Percentiles rank a stretch among this genome's conserved stretches.
Conservation (phyloP, 2,888 invertebrate species). For the Creontiades dilutus region DNA sequence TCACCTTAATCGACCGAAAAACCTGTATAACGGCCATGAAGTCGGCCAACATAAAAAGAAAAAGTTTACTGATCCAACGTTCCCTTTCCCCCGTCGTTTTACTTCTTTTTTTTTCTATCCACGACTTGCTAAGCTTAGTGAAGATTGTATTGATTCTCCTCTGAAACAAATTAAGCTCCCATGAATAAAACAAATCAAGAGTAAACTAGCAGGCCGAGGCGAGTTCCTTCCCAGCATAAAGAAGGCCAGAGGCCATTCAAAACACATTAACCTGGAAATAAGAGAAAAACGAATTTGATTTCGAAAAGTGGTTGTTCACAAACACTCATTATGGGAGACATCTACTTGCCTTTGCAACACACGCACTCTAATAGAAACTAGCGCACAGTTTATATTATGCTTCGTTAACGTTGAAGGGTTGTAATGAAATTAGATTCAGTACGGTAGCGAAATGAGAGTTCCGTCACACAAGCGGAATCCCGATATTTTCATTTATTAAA, state of each 20-base stretch:
- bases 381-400: too few species aligned
- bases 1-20: constrained; percentile 42
- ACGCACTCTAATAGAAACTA: too few species aligned
- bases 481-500: too few species aligned
- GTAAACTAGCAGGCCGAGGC: constrained; percentile 18
- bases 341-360: too few species aligned
- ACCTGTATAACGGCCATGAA: constrained; percentile 26
- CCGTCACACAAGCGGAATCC: too few species aligned
- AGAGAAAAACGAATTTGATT: background rate
- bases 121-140: constrained; percentile 27
- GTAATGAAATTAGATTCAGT: too few species aligned
- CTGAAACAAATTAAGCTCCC: constrained; percentile 40
- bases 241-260: constrained; percentile 54
- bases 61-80: constrained; percentile 21
- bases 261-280: constrained; percentile 61
- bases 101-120: background rate
- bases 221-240: background rate
- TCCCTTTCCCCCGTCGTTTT: background rate
- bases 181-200: constrained; percentile 52
- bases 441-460: too few species aligned
- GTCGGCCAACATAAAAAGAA: constrained; percentile 26
- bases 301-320: background rate
- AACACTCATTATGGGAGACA: background rate
- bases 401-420: too few species aligned
- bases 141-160: constrained; percentile 42